phyloP scores from a whole-genome alignment of 2,888 invertebrate genomes.

The Baronia brevicornis region DNA sequence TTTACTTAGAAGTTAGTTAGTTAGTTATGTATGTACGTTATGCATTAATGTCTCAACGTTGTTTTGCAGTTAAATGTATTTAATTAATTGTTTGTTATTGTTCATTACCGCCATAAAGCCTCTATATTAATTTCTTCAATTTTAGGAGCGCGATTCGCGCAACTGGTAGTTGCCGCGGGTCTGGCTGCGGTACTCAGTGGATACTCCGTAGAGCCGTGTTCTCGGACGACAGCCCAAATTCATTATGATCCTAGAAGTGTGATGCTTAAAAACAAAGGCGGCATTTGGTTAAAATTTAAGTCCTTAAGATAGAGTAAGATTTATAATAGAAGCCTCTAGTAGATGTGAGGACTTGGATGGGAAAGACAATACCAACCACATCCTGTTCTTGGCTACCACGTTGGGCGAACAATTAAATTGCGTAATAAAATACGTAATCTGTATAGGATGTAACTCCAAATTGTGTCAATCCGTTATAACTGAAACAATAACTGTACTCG shows the following conservation, averaged over 20 bases:
- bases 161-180: conserved; percentile 51
- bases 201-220: conserved; percentile 51
- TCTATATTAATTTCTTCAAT: conserved; percentile 16
- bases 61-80: no score
- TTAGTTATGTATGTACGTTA: no score
- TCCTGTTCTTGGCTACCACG: conserved; percentile 4
- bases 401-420: conserved; percentile 7
- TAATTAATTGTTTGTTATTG: no score
- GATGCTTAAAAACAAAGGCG: conserved; percentile 65
- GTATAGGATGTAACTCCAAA: no score
- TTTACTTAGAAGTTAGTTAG: no score
- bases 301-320: conserved; percentile 16
- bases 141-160: conserved; percentile 66
- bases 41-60: no score
- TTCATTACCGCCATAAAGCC: no score
- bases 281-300: conserved; percentile 57
- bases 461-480: no score
- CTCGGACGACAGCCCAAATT: conserved; percentile 48
- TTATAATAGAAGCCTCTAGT: not conserved
- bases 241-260: conserved; percentile 63
- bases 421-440: conserved; percentile 4
- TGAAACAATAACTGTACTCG: no score
- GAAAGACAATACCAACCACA: not conserved
- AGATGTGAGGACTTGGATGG: no score
- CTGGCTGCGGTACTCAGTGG: conserved; percentile 45